Base-by-base conservation (phyloP, 2,797 vertebrate genomes). In the Platalea minor region DNA sequence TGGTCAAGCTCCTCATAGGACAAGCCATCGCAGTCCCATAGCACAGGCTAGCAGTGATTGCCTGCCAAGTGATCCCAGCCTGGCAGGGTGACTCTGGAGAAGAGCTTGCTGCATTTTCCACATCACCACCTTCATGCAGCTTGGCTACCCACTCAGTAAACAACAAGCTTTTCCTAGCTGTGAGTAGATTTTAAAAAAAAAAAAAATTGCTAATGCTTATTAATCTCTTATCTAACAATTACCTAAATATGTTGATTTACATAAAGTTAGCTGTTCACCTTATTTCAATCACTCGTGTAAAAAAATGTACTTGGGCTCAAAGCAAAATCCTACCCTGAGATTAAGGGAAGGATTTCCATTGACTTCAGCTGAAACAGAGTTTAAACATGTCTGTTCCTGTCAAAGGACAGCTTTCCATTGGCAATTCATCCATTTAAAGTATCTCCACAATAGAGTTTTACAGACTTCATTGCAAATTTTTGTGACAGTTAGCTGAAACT, bases 1-100 rank as follows among this genome's bases (percentile, higher is more conserved):
- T 98, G 98, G 98, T 97, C 97, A 51, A 98, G 98, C 79, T 97
- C 98, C 35, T 80, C 82, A 18, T 97, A 98, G 96, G 97, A 95
- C 95, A 76, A 33, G 94, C 98, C 46, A 60, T 97, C 24, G 73
- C 93, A 13, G 98, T 98, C 43, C 97, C 96, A 17, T 73, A 91
- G 91, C 85, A 39, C 56, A 93, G 96, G 96, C 97, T 26, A 91
- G 98, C 92, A 98, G 98, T 1, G 80, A 98, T 98, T 59, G 95
- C 57, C n/a, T n/a, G 33, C 1, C 97, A 98, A 39, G 94, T 95
- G 10, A 95, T 98, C 76, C 98, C 97, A 90, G 95, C 93, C 41
- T 98, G 98, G 98, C 92, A 96, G 46, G 97, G 97, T 13, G 96
- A 89, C 15, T 97, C 97, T 0, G 98, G 98, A 45, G 69, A 96